Evolutionary conservation across 2,888 invertebrate species (phyloP).

Genomic region (Mamestra brassicae): DNA sequence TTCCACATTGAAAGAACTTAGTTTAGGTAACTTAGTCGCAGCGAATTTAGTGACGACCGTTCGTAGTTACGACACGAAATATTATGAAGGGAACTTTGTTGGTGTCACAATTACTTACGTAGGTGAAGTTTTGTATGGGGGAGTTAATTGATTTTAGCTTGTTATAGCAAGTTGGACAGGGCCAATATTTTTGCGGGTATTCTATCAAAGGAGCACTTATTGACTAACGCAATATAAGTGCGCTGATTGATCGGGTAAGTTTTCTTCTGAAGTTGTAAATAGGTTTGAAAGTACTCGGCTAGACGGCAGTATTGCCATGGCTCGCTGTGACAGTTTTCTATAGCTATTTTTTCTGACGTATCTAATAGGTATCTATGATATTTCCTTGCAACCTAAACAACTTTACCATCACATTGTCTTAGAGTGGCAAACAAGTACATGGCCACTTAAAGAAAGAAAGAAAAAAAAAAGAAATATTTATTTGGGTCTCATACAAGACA

Average conservation of each 20-base stretch:
- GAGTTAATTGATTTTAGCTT: constrained; percentile 48
- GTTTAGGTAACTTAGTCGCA: constrained; percentile 65
- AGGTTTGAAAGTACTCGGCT: not conserved
- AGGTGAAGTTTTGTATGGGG: constrained; percentile 36
- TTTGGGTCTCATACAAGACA: no score
- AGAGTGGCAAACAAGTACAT: no score
- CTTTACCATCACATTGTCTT: no score
- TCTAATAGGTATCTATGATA: no score
- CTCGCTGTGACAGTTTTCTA: not conserved
- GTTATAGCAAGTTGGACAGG: constrained; percentile 27
- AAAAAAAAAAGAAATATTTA: no score
- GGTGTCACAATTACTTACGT: constrained; percentile 54
- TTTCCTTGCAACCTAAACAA: no score
- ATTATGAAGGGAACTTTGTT: constrained; percentile 51
- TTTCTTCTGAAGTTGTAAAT: not conserved
- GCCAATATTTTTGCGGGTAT: constrained; percentile 22
- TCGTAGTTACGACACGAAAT: constrained; percentile 54
- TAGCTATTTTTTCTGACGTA: not conserved
- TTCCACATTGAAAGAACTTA: constrained; percentile 74
- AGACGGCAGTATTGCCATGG: not conserved
- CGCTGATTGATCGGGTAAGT: not conserved
- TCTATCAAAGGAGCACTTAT: constrained; percentile 12
- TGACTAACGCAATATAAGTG: not conserved
- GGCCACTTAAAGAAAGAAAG: no score
- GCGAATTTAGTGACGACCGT: constrained; percentile 67